Conservation (phyloP, 2,113 vertebrate species). For the Bos javanicus region DNA sequence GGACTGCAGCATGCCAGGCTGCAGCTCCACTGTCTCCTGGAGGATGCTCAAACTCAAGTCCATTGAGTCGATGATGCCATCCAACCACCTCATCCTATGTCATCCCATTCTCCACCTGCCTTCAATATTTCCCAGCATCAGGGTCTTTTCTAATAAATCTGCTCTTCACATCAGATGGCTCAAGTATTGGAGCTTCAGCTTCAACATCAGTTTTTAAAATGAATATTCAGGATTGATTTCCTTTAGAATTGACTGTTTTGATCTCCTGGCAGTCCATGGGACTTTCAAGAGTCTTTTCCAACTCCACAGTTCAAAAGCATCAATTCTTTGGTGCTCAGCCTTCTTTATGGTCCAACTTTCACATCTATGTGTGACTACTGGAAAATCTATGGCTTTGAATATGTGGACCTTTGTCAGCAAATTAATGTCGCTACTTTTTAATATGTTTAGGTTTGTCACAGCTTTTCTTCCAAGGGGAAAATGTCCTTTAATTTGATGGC, state of each 20-base stretch:
- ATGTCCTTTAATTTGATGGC: neutral
- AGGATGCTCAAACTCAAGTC: neutral
- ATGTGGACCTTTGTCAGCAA: neutral
- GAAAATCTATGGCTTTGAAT: neutral
- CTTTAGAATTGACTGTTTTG: neutral
- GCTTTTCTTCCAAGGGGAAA: neutral
- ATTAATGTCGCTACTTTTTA: neutral
- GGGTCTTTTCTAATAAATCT: neutral
- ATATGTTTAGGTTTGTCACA: neutral
- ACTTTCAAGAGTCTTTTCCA: neutral
- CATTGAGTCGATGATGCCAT: neutral
- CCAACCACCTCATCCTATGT: neutral
- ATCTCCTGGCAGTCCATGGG: neutral
- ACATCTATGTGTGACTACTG: neutral
- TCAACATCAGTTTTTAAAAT: neutral
- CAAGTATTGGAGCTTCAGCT: neutral
- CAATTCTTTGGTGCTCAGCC: neutral
- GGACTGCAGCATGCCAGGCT: neutral
- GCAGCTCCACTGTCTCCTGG: neutral
- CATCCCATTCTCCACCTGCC: neutral
- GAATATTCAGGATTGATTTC: neutral
- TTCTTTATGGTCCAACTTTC: neutral
- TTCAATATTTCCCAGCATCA: neutral
- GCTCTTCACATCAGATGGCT: fast-evolving
- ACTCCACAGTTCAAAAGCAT: neutral